These are phyloP conservation scores for Oithona nana DNA, from an alignment of 2,888 invertebrate genomes.

Conservation along the genomic window DNA sequence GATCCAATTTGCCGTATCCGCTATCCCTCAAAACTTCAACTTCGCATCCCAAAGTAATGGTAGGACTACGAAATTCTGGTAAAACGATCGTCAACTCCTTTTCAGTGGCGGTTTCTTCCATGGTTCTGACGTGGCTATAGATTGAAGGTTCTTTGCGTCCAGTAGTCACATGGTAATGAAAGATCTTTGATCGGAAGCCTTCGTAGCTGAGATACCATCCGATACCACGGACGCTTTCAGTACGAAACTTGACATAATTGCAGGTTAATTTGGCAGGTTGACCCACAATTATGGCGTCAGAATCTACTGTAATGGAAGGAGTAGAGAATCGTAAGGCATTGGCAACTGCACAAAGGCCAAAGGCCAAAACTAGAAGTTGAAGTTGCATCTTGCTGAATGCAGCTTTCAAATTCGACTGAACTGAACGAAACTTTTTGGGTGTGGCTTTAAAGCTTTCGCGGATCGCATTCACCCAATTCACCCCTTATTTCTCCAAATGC, in stretches of 20 bases:
- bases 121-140: not conserved
- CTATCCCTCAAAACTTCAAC: conserved; percentile 4
- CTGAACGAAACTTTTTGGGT: too few species aligned
- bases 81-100: not conserved
- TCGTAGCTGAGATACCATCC: not conserved
- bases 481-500: too few species aligned
- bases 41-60: conserved; percentile 2
- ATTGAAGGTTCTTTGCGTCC: not conserved
- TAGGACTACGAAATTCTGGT: not conserved
- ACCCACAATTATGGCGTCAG: not conserved
- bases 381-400: not conserved
- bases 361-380: not conserved
- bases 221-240: conserved; percentile 5
- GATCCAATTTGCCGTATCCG: conserved; percentile 3
- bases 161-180: not conserved
- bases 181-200: not conserved
- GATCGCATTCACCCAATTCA: too few species aligned
- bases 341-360: not conserved
- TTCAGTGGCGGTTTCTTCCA: not conserved
- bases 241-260: conserved; percentile 8
- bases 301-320: not conserved
- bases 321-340: not conserved
- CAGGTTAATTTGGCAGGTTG: not conserved
- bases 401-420: not conserved
- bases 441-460: too few species aligned